phyloP scores from a whole-genome alignment of 2,113 vertebrate genomes.

The Symphodus melops region DNA sequence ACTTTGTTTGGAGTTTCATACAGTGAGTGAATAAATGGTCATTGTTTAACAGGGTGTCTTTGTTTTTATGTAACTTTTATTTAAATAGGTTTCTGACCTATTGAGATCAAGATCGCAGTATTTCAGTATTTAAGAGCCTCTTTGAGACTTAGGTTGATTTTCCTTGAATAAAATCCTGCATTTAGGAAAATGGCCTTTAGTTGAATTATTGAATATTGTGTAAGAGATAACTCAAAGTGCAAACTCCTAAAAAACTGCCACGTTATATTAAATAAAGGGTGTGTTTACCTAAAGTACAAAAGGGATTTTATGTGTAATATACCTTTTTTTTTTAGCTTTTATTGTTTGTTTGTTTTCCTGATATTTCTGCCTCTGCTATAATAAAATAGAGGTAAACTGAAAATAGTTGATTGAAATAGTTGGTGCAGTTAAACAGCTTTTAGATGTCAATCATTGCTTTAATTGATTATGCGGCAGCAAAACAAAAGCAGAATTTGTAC shows the following conservation, averaged over 20 bases:
- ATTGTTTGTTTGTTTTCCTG: no score
- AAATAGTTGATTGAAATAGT: no score
- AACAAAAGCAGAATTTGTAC: background rate
- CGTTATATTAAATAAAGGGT: background rate
- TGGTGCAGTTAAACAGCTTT: background rate
- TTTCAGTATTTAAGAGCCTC: no score
- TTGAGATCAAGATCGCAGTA: no score
- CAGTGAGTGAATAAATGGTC: slow-evolving; percentile 79
- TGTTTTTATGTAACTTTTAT: slow-evolving; percentile 12
- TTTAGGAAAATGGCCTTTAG: no score
- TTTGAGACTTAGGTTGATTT: no score
- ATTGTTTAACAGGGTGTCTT: slow-evolving; percentile 70
- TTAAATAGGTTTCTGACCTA: no score
- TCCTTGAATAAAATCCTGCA: no score
- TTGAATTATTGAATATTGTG: slow-evolving; percentile 28
- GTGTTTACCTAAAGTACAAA: background rate
- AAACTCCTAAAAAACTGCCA: background rate
- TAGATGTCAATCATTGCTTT: background rate
- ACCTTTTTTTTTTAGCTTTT: no score
- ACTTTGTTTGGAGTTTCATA: slow-evolving; percentile 67
- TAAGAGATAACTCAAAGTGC: slow-evolving; percentile 8
- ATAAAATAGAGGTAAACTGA: background rate
- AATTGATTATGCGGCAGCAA: no score
- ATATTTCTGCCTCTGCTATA: background rate
- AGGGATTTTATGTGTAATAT: background rate